Conservation (phyloP, 2,113 vertebrate genomes). For the Lycocorax pyrrhopterus region DNA sequence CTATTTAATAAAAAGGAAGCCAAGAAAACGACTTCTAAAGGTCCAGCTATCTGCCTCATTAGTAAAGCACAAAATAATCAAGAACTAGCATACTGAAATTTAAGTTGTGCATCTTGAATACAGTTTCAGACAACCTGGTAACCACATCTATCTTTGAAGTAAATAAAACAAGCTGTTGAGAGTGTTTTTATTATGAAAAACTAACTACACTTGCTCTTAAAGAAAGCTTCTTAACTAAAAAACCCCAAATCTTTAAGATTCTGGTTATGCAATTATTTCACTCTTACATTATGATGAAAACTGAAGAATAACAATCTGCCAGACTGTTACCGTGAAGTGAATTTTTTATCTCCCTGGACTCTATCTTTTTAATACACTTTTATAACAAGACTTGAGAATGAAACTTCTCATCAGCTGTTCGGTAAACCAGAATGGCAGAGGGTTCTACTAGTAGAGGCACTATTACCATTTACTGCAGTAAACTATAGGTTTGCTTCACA, state of each 20-base stretch:
- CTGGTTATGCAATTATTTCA: not conserved
- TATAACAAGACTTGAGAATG: not conserved
- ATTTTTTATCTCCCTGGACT: not conserved
- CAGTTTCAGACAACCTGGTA: not conserved
- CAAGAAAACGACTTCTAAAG: not conserved
- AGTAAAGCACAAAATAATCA: not conserved
- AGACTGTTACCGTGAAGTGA: not conserved
- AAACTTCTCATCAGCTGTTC: not conserved
- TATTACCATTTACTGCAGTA: not conserved
- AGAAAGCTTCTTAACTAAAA: not conserved
- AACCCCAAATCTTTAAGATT: not conserved
- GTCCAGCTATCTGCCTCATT: not conserved
- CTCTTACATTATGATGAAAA: not conserved
- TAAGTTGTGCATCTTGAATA: not conserved
- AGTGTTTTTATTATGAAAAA: not conserved
- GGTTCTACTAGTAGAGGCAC: not conserved
- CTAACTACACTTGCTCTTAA: not conserved
- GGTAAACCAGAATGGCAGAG: not conserved
- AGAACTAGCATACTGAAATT: not conserved
- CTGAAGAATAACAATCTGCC: not conserved
- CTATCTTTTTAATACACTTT: not conserved
- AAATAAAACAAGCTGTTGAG: not conserved
- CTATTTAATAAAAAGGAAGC: not conserved
- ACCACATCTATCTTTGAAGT: not conserved
- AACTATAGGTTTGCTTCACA: not conserved